Percentiles rank a stretch among this genome's conserved stretches.
These are phyloP conservation scores for Anguilla japonica DNA, from an alignment of 2,113 vertebrate genomes.

Conservation along the genomic window DNA sequence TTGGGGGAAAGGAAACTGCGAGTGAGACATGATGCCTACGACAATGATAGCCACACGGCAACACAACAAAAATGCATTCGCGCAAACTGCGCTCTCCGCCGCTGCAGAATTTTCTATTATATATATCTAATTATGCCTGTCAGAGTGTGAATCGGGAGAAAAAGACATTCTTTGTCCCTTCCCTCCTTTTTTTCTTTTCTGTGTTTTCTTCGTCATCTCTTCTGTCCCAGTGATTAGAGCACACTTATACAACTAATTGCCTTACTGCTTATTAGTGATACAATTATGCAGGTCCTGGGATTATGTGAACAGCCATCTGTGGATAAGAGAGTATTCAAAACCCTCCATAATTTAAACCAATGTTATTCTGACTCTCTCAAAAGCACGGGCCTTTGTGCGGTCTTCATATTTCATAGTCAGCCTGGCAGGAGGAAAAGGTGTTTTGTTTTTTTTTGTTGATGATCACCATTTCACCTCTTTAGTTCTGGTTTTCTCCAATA, in stretches of 20 bases:
- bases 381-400: constrained; percentile 74
- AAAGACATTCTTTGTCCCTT: constrained; percentile 85
- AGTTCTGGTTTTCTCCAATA: constrained; percentile 50
- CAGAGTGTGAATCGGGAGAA: constrained; percentile 85
- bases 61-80: constrained; percentile 81
- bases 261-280: constrained; percentile 99
- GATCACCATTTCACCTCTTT: constrained; percentile 79
- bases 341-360: constrained; percentile 95
- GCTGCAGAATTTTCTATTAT: constrained; percentile 88
- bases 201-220: constrained; percentile 80
- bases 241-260: constrained; percentile 99
- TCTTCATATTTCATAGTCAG: constrained; percentile 87
- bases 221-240: constrained; percentile 95
- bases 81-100: constrained; percentile 72
- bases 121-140: constrained; percentile 97
- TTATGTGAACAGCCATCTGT: constrained; percentile 96
- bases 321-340: constrained; percentile 90
- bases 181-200: constrained; percentile 76
- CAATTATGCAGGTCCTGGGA: constrained; percentile 92
- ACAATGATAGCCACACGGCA: constrained; percentile 71
- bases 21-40: constrained; percentile 58
- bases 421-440: constrained; percentile 70
- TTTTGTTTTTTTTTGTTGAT: constrained; percentile 78
- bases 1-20: constrained; percentile 26
- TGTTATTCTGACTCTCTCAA: constrained; percentile 84